phyloP scores from a whole-genome alignment of 1,140 invertebrate species.

The Whitmania pigra region DNA sequence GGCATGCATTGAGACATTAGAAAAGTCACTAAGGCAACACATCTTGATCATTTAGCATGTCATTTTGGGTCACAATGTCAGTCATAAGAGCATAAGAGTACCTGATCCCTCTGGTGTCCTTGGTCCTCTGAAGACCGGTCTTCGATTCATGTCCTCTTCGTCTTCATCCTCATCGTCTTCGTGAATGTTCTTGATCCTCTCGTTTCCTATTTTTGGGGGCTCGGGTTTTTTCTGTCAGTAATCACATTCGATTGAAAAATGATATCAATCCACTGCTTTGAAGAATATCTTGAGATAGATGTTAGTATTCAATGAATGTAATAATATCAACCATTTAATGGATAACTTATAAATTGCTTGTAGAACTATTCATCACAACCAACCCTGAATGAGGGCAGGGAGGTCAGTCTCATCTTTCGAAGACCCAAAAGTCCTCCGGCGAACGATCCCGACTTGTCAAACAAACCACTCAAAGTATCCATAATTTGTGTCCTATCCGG shows the following conservation, averaged over 20 bases:
- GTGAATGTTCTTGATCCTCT: background rate
- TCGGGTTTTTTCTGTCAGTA: conserved; percentile 12
- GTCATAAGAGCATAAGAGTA: background rate
- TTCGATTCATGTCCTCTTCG: background rate
- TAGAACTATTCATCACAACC: background rate
- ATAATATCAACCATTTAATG: background rate
- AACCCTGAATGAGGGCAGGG: conserved; percentile 4
- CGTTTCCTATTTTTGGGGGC: background rate
- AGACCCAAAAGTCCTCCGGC: conserved; percentile 1
- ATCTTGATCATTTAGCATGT: no score
- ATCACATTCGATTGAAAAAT: background rate
- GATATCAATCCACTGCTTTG: background rate
- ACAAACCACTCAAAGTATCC: conserved; percentile 7
- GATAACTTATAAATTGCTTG: no score
- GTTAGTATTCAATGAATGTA: background rate
- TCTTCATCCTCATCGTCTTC: conserved; percentile 15
- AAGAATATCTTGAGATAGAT: background rate
- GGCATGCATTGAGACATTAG: no score
- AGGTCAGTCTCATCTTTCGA: background rate
- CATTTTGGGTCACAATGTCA: no score
- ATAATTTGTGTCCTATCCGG: background rate
- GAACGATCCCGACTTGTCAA: background rate
- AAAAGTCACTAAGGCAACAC: no score
- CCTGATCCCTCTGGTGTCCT: conserved; percentile 23
- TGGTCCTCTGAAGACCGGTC: conserved; percentile 21